Base-by-base conservation (phyloP, 2,113 vertebrate genomes). In the Mustelus asterias region DNA sequence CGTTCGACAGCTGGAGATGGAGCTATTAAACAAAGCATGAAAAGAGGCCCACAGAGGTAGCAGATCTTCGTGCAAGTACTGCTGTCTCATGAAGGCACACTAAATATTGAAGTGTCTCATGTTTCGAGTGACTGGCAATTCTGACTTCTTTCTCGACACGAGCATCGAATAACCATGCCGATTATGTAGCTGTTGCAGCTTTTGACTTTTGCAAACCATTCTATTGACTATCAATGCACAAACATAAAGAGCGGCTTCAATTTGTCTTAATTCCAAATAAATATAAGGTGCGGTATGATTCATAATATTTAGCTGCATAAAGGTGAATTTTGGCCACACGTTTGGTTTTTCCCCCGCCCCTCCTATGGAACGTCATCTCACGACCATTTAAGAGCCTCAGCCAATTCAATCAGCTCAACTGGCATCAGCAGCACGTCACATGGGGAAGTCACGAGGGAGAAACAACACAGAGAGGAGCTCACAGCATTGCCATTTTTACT, bases 401-500 rank as follows among this genome's bases (percentile, higher is more conserved):
- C 89, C 20, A 63, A 93, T 20, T 8, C 60, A n/a, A 7, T 37
- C 3, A 37, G 60, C n/a, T 67, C 11, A 93, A 7, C 18, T 37
- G 63, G 65, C 60, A 93, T 67, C 60, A 65, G 60, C 14, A 65
- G n/a, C 8, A 20, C 22, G n/a, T 65, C 60, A 18, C 58, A n/a
- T 67, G 33, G n/a, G n/a, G 16, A 65, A 93, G 8, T 92, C 54
- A 60, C 26, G 41, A 83, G 26, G 58, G 29, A 92, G 14, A 88
- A 18, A 93, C 18, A 65, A 65, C 8, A n/a, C 13, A 83, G 86
- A 76, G 9, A 76, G 22, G 7, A 48, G 18, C 20, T 93, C 89
- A 37, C 33, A 65, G 33, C 7, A 5, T 72, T 72, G 67, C 94
- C 44, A 54, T 54, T 72, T 95, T 29, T 95, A 95, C 99, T 98